Conservation (phyloP, 2,888 invertebrate species). For the Agrotis clavis region DNA sequence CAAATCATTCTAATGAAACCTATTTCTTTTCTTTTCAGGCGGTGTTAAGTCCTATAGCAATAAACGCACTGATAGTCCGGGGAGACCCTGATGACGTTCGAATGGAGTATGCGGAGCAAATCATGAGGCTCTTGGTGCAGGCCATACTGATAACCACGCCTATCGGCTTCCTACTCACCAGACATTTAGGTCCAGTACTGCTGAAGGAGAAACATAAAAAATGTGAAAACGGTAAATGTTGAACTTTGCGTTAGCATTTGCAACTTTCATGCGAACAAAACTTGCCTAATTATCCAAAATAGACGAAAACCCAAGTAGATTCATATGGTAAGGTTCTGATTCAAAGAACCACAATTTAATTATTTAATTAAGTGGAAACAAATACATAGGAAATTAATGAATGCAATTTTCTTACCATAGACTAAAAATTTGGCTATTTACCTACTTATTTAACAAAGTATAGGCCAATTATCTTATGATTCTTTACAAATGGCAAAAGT, state of each 20-base stretch:
- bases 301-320: too few species aligned
- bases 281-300: too few species aligned
- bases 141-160: conserved; percentile 85
- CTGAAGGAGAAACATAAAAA: conserved; percentile 71
- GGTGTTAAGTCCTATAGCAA: conserved; percentile 90
- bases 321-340: too few species aligned
- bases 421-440: background rate
- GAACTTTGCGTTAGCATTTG: too few species aligned
- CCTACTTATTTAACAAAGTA: conserved; percentile 1
- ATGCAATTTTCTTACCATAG: background rate
- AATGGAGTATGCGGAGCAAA: conserved; percentile 77
- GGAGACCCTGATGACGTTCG: conserved; percentile 66
- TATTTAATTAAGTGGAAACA: too few species aligned
- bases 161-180: conserved; percentile 81
- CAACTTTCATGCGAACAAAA: too few species aligned
- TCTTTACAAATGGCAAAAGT: conserved; percentile 35
- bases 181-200: conserved; percentile 80
- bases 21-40: conserved; percentile 82
- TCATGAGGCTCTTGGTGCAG: conserved; percentile 79
- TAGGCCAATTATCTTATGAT: conserved; percentile 34
- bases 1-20: background rate
- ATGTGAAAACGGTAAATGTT: conserved; percentile 63
- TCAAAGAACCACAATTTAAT: too few species aligned
- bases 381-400: background rate
- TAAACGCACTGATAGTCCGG: conserved; percentile 81